These are phyloP conservation scores for Melierax canorus DNA, from an alignment of 2,113 vertebrate genomes.

Conservation along the genomic window DNA sequence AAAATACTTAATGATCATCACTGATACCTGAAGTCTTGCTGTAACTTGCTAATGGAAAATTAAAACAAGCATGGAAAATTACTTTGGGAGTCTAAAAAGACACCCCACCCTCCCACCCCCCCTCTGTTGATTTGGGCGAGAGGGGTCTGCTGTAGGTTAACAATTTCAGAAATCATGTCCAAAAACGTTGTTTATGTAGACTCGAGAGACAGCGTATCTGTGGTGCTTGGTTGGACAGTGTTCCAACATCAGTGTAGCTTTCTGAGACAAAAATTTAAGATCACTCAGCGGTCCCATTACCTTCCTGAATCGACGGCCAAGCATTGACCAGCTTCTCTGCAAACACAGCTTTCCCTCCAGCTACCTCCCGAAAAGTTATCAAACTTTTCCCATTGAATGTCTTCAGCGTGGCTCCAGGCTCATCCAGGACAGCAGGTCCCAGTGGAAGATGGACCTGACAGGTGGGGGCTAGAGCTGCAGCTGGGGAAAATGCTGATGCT, in stretches of 20 bases:
- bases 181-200: neutral
- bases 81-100: neutral
- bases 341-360: neutral
- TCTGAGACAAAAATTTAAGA: neutral
- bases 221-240: neutral
- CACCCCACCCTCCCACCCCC: neutral
- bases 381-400: neutral
- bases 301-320: neutral
- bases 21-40: neutral
- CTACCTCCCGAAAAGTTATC: neutral
- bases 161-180: neutral
- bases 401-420: neutral
- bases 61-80: neutral
- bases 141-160: neutral
- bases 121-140: neutral
- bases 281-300: neutral
- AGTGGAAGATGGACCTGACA: neutral
- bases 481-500: neutral
- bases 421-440: neutral
- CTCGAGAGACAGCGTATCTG: neutral
- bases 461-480: neutral
- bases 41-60: neutral
- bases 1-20: neutral
- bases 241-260: neutral
- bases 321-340: neutral